These are phyloP conservation scores for Scaptomyza montana DNA, from an alignment of 1,140 invertebrate species.

Conservation along the genomic window DNA sequence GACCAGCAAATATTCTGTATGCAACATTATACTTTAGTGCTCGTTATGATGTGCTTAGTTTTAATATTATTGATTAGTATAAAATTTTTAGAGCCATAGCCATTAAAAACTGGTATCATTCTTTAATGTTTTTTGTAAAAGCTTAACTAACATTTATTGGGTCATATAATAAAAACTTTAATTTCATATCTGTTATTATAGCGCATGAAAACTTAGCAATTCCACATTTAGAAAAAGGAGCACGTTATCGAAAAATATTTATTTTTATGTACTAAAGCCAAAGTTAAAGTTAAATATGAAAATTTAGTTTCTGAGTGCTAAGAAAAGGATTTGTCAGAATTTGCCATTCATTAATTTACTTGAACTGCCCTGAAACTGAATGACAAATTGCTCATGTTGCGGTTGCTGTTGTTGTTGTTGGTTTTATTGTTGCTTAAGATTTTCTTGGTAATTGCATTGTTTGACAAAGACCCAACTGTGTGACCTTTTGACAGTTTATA, in stretches of 20 bases:
- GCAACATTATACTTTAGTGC: no score
- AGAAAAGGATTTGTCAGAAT: conserved; percentile 11
- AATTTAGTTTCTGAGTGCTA: background rate
- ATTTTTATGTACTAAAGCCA: background rate
- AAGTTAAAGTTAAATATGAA: conserved; percentile 2
- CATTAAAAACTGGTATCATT: conserved; percentile 11
- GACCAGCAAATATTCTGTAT: no score
- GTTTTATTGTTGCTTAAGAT: conserved; percentile 16
- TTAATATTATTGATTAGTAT: no score
- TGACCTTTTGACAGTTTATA: conserved; percentile 69
- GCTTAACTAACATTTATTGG: conserved; percentile 36
- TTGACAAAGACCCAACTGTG: conserved; percentile 60
- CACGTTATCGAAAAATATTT: conserved; percentile 4
- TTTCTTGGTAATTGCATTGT: conserved; percentile 69
- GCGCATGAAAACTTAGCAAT: background rate
- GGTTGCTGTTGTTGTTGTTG: conserved; percentile 37
- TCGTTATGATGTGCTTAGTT: no score
- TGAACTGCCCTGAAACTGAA: conserved; percentile 35
- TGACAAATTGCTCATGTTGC: conserved; percentile 56
- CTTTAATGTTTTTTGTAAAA: conserved; percentile 22
- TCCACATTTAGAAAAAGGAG: conserved; percentile 1
- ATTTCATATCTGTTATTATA: conserved; percentile 14
- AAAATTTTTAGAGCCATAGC: no score
- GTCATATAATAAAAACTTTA: conserved; percentile 6
- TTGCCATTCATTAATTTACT: conserved; percentile 54